Conservation (phyloP, 2,113 vertebrate species). For the Isurus oxyrinchus region DNA sequence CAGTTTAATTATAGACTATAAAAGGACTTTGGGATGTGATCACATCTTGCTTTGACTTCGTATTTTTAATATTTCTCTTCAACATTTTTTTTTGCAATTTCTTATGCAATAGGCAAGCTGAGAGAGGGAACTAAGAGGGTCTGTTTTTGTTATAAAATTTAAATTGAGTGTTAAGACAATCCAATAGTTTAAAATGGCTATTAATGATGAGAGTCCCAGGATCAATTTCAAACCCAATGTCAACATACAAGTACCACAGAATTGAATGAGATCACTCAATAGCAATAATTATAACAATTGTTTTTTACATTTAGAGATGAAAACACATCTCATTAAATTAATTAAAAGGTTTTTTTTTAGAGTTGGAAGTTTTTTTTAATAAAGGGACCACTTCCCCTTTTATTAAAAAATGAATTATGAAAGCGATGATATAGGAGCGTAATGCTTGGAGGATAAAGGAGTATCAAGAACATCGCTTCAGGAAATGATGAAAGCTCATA, state of each 20-base stretch:
- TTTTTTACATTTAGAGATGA: not conserved
- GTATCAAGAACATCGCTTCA: not conserved
- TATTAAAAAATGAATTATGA: not conserved
- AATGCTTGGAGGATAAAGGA: not conserved
- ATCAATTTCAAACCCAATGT: not conserved
- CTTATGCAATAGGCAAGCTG: not conserved
- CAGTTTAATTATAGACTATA: not conserved
- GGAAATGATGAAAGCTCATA: not conserved
- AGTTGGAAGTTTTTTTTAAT: not conserved
- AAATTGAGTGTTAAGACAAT: not conserved
- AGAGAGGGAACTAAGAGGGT: not conserved
- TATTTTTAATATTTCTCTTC: not conserved
- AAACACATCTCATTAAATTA: not conserved
- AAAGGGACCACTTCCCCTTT: not conserved
- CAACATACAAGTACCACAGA: not conserved
- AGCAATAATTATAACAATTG: not conserved
- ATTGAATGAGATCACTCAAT: not conserved
- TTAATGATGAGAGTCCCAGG: not conserved
- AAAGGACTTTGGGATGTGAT: not conserved
- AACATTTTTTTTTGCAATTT: not conserved
- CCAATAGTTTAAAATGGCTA: not conserved
- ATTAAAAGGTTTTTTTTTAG: not conserved
- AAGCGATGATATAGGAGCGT: not conserved
- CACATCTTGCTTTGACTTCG: not conserved
- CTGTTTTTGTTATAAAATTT: not conserved